A percentile compares a stretch with the other conserved stretches of the same genome.
phyloP scores from a whole-genome alignment of 2,113 vertebrate species.

The Perca fluviatilis region DNA sequence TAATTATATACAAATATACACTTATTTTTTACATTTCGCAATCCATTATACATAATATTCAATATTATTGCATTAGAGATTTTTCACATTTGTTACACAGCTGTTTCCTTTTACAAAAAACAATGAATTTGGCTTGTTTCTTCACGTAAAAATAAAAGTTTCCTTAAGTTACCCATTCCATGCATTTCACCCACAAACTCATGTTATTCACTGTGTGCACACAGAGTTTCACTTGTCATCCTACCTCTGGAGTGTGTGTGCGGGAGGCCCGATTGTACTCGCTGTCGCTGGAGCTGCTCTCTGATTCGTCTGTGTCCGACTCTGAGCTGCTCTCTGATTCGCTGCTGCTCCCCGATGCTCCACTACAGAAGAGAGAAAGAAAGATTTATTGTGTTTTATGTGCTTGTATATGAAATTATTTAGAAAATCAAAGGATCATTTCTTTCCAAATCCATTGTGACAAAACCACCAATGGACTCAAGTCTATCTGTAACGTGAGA shows the following conservation, averaged over 20 bases:
- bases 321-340: constrained; percentile 97
- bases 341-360: constrained; percentile 92
- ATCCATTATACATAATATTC: too few relatives aligned
- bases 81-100: neutral
- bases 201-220: neutral
- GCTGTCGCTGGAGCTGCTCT: constrained; percentile 95
- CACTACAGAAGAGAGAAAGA: constrained; percentile 69
- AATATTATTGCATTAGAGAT: too few relatives aligned
- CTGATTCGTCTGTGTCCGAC: constrained; percentile 92
- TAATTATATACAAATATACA: too few relatives aligned
- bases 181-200: neutral
- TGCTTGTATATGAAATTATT: neutral
- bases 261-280: constrained; percentile 91
- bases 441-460: neutral
- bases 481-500: neutral
- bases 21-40: too few relatives aligned
- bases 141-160: neutral
- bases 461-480: neutral
- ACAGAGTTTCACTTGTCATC: neutral
- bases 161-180: neutral
- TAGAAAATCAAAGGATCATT: neutral
- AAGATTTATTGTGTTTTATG: neutral
- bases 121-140: neutral
- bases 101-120: neutral
- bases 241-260: constrained; percentile 92